Conservation (phyloP, 2,797 vertebrate species). For the Tenualosa thibaudeaui region DNA sequence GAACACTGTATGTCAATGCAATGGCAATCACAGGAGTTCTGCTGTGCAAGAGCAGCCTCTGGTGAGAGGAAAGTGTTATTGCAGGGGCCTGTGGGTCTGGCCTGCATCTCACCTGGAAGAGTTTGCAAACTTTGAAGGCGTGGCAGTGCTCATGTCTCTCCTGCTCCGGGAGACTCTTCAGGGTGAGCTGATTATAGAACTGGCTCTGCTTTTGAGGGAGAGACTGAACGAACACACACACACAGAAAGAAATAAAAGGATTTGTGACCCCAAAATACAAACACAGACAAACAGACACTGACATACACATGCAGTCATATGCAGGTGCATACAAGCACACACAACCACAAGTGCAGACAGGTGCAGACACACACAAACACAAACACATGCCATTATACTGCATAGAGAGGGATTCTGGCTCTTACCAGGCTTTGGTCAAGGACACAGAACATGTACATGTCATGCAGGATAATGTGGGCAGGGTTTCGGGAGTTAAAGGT, state of each 20-base stretch:
- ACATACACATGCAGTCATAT: no score
- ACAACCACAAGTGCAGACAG: neutral
- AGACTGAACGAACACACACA: conserved; percentile 70
- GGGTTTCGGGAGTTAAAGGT: conserved; percentile 80
- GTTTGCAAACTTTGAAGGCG: conserved; percentile 92
- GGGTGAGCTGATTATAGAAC: conserved; percentile 81
- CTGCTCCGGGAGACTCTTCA: conserved; percentile 74
- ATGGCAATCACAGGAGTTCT: neutral
- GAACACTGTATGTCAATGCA: neutral
- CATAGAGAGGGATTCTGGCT: neutral
- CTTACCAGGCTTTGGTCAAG: conserved; percentile 90
- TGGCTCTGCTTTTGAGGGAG: conserved; percentile 74
- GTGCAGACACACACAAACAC: neutral
- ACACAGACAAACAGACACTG: neutral
- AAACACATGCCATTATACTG: neutral
- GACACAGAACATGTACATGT: conserved; percentile 89
- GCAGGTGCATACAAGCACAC: neutral
- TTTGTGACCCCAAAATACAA: neutral
- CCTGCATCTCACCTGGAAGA: conserved; percentile 80
- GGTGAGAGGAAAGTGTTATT: neutral
- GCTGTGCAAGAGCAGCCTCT: neutral
- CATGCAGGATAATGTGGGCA: conserved; percentile 84
- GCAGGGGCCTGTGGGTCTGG: neutral
- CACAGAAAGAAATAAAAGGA: neutral
- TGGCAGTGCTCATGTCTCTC: conserved; percentile 74